phyloP scores from a whole-genome alignment of 2,113 vertebrate genomes.

The Pelecanoides urinatrix region DNA sequence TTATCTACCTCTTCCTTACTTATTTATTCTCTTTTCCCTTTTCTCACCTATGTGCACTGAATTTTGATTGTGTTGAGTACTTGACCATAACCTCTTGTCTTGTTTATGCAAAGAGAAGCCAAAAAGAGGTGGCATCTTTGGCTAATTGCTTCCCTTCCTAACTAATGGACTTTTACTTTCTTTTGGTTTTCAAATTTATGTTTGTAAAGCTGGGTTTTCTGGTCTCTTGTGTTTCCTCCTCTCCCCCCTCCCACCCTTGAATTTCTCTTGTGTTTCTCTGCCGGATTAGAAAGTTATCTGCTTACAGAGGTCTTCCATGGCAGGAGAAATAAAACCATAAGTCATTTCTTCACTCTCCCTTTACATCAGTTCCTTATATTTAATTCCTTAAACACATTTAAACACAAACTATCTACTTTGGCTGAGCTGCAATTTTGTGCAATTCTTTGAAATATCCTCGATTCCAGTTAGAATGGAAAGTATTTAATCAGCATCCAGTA shows the following conservation, averaged over 20 bases:
- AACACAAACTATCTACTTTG: background rate
- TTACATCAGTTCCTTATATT: background rate
- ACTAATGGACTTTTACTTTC: background rate
- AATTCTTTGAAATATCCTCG: background rate
- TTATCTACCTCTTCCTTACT: background rate
- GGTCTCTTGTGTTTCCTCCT: background rate
- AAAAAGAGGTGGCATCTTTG: background rate
- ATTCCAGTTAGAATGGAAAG: conserved; percentile 47
- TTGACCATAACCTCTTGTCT: background rate
- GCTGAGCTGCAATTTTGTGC: background rate
- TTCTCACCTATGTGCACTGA: background rate
- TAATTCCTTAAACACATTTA: background rate
- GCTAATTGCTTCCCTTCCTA: background rate
- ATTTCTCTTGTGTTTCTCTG: background rate
- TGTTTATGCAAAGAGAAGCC: background rate
- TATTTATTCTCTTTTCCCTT: background rate
- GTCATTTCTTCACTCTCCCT: background rate
- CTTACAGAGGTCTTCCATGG: background rate
- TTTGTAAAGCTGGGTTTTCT: background rate
- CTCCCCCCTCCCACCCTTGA: accelerated
- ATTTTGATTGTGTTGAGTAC: background rate
- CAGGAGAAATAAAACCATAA: background rate
- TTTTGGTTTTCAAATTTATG: background rate
- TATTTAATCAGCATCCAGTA: conserved; percentile 30
- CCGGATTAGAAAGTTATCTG: background rate